Percentiles rank a stretch among this genome's conserved stretches.
phyloP scores from a whole-genome alignment of 2,797 vertebrate genomes.

The Hypotaenidia okinawae region DNA sequence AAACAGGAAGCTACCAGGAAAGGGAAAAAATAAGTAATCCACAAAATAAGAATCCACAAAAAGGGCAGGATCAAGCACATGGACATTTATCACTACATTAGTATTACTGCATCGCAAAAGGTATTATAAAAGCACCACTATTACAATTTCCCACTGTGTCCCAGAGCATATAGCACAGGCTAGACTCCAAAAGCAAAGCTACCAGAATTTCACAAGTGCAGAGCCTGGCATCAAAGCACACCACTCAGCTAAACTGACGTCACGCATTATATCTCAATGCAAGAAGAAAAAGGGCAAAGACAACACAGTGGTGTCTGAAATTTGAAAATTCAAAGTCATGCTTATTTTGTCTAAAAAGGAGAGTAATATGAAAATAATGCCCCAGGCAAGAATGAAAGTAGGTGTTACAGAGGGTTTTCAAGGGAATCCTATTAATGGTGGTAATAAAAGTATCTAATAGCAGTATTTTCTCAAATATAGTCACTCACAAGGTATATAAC shows the following conservation, averaged over 20 bases:
- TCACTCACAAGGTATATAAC: not conserved
- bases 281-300: not conserved
- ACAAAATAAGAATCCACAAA: not conserved
- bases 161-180: not conserved
- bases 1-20: not conserved
- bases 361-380: not conserved
- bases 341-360: not conserved
- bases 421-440: not conserved
- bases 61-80: not conserved
- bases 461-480: not conserved
- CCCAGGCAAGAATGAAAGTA: not conserved
- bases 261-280: rapidly evolving
- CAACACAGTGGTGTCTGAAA: not conserved
- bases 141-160: not conserved
- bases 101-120: not conserved
- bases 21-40: not conserved
- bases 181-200: not conserved
- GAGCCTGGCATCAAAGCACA: not conserved
- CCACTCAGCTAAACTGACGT: not conserved
- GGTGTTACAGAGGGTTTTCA: not conserved
- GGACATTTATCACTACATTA: not conserved
- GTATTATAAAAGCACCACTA: not conserved
- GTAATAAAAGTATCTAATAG: not conserved
- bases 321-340: not conserved
- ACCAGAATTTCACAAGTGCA: not conserved